Percentiles rank a stretch among this genome's conserved stretches.
Conservation (phyloP, 2,888 invertebrate genomes). For the Eurytoma californica region DNA sequence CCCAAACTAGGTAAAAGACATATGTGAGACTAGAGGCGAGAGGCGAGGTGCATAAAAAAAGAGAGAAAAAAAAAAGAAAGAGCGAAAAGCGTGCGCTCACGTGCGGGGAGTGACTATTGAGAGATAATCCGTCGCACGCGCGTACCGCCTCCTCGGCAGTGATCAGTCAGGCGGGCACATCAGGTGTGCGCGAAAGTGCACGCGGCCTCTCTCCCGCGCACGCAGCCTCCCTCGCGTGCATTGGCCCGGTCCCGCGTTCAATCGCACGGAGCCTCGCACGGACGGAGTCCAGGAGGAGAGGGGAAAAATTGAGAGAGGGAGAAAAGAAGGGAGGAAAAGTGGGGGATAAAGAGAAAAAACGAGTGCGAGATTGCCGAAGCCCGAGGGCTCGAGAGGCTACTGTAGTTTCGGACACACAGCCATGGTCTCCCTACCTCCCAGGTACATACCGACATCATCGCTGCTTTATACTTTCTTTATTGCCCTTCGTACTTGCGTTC, state of each 20-base stretch:
- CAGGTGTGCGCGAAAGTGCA: neutral
- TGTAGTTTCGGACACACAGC: conserved; percentile 80
- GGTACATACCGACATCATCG: conserved; percentile 76
- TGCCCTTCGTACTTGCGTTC: conserved; percentile 51
- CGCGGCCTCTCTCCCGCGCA: conserved; percentile 22
- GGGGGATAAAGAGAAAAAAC: conserved; percentile 51
- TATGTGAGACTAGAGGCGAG: conserved; percentile 56
- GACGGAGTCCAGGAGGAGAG: conserved; percentile 64
- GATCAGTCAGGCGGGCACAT: conserved; percentile 25
- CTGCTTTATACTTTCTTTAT: conserved; percentile 59
- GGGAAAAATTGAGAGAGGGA: conserved; percentile 3
- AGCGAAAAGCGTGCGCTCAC: conserved; percentile 26
- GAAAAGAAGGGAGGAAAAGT: conserved; percentile 54
- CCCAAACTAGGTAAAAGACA: conserved; percentile 75
- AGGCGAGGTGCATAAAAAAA: conserved; percentile 60
- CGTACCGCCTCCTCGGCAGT: conserved; percentile 14
- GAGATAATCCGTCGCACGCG: conserved; percentile 29
- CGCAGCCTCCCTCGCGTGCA: conserved; percentile 18
- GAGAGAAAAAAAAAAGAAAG: conserved; percentile 41
- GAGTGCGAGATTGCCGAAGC: conserved; percentile 57
- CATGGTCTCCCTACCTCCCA: conserved; percentile 81
- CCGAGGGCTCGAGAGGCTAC: conserved; percentile 69
- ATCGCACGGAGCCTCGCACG: conserved; percentile 36
- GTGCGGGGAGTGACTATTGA: conserved; percentile 52
- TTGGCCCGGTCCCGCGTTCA: conserved; percentile 6